Conservation (phyloP, 2,113 vertebrate genomes). For the Glaucomys volans region DNA sequence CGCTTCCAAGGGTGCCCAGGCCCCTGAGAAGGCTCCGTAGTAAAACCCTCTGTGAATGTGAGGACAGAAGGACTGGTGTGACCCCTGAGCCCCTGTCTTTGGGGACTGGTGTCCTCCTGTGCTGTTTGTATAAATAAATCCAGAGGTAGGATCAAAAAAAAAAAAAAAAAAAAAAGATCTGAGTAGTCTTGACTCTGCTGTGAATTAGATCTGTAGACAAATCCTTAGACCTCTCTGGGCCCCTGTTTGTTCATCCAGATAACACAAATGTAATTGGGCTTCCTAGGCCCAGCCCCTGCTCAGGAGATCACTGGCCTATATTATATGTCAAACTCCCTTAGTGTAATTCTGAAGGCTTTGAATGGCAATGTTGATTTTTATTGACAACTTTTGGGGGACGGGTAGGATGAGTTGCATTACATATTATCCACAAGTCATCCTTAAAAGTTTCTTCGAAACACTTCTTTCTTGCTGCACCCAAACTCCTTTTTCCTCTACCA, state of each 20-base stretch:
- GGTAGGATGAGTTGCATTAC: rapidly evolving
- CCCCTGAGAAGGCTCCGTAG: too few relatives aligned
- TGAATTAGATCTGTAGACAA: neutral
- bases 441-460: neutral
- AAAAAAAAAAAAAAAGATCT: neutral
- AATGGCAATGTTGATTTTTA: neutral
- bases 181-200: neutral
- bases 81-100: too few relatives aligned
- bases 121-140: too few relatives aligned
- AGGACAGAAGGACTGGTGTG: too few relatives aligned
- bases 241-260: neutral
- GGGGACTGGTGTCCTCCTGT: too few relatives aligned
- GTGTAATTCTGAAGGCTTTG: neutral
- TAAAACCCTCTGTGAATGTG: too few relatives aligned
- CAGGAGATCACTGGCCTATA: neutral
- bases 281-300: neutral
- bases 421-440: neutral
- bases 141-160: too few relatives aligned
- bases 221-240: neutral
- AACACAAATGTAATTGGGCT: neutral
- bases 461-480: neutral
- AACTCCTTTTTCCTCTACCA: neutral
- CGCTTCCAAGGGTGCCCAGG: too few relatives aligned
- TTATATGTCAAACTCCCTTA: neutral
- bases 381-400: neutral